Base-by-base conservation (phyloP, 1,140 invertebrate species). In the Tribolium madens region DNA sequence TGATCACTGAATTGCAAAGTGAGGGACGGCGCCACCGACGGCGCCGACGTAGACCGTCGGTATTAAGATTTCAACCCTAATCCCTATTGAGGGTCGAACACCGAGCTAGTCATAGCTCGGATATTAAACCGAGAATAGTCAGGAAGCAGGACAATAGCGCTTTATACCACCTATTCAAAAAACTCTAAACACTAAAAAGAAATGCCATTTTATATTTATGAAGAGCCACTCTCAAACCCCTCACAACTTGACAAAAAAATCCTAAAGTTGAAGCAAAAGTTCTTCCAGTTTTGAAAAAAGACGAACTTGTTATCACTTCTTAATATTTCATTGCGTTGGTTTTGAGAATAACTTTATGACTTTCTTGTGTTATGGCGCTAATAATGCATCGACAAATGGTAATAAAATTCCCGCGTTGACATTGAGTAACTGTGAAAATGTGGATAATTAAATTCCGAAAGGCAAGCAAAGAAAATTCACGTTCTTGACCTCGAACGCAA, bases 51-150 rank as follows among this genome's bases (percentile, higher is more conserved):
- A 17, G 31, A 17, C 10, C 46, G 46, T 31, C 70, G 70, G 42
- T 46, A 72, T 50, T 31, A 52, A 52, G 68, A 72, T 72, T 72
- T 72, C 47, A 72, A 72, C 70, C 70, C 17, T 72, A 52, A 50
- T 52, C 26, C 46, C 21, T 50, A 72, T 12, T 33, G 57, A 64
- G 26, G 57, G 57, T 31, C 14, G 52, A 57, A 21, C 36, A 42
- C 36, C 36, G n/a, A 42, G 36, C 36, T 42, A 42, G 36, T 42
- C 36, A 42, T 42, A 42, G 36, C 36, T 42, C 36, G 36, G 36
- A 42, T 42, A 42, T 42, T 42, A 42, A 42, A 42, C 7, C 36
- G 36, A 42, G 36, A 42, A 42, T 42, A 42, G 3, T 26, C 21
- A 26, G 36, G 36, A 4, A 4, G 36, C 1, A n/a, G 36, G 36